Evolutionary conservation across 2,888 invertebrate genomes (phyloP).

Genomic region (Steromphala cineraria): DNA sequence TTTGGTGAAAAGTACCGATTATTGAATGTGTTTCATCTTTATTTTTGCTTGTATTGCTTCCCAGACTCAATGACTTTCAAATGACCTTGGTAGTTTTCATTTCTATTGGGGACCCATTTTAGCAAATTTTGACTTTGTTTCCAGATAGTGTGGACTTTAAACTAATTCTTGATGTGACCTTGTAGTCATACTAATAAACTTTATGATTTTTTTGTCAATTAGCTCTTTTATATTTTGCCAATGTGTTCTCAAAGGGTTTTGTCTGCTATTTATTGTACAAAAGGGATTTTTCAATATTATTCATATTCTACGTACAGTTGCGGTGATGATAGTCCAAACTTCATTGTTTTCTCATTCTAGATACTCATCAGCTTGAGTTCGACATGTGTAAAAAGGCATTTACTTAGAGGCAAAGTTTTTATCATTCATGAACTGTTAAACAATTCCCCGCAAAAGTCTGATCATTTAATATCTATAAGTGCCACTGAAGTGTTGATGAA

Average conservation of each 20-base stretch:
- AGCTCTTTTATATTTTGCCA: neutral
- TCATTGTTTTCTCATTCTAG: too few species aligned
- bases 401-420: too few species aligned
- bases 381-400: too few species aligned
- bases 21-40: slow-evolving; percentile 50
- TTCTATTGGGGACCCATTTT: slow-evolving; percentile 67
- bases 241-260: neutral
- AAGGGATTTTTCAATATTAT: neutral
- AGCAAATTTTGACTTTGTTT: slow-evolving; percentile 50
- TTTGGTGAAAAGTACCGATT: slow-evolving; percentile 30
- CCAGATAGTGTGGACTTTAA: neutral
- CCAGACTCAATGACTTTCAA: slow-evolving; percentile 46
- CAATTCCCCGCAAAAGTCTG: too few species aligned
- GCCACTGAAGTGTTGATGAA: too few species aligned
- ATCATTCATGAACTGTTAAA: too few species aligned
- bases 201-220: neutral
- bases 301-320: too few species aligned
- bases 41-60: slow-evolving; percentile 41
- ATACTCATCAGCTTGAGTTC: too few species aligned
- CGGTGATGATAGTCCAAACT: too few species aligned
- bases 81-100: slow-evolving; percentile 52
- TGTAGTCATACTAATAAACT: neutral
- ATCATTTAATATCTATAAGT: too few species aligned
- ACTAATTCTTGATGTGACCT: neutral
- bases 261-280: neutral